These are phyloP conservation scores for Hydraecia micacea DNA, from an alignment of 2,888 invertebrate species.

Conservation along the genomic window DNA sequence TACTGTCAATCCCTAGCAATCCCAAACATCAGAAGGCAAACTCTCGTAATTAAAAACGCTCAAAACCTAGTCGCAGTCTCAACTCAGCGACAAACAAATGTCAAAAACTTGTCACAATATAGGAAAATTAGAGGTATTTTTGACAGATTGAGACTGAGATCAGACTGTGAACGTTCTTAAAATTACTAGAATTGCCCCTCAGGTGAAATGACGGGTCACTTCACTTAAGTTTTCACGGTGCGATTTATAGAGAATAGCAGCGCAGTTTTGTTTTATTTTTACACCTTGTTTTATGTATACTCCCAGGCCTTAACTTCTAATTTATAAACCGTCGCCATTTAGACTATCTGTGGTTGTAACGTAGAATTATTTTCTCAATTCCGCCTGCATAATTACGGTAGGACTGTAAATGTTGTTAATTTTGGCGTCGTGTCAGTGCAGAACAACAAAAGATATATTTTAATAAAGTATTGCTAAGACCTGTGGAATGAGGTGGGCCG, in stretches of 20 bases:
- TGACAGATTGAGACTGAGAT: no score
- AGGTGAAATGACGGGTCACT: neutral
- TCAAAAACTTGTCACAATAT: no score
- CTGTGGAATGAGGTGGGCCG: constrained; percentile 6
- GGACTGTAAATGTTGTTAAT: constrained; percentile 51
- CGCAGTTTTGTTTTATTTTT: neutral
- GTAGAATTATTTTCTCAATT: constrained; percentile 62
- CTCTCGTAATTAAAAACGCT: no score
- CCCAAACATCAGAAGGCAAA: no score
- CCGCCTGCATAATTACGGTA: constrained; percentile 51
- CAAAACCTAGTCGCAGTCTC: no score
- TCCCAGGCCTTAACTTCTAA: constrained; percentile 34
- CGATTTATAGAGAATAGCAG: neutral
- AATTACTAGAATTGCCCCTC: no score
- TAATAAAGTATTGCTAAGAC: constrained; percentile 17
- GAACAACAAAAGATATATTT: constrained; percentile 34
- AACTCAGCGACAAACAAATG: no score
- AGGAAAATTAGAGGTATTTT: no score
- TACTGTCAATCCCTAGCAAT: no score
- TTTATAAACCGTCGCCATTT: constrained; percentile 56
- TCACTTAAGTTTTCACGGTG: neutral
- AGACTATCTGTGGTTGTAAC: constrained; percentile 55
- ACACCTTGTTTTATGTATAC: constrained; percentile 32
- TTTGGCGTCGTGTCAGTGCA: constrained; percentile 18
- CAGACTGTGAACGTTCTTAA: no score